Conservation (phyloP, 2,888 invertebrate genomes). For the Erannis defoliaria region DNA sequence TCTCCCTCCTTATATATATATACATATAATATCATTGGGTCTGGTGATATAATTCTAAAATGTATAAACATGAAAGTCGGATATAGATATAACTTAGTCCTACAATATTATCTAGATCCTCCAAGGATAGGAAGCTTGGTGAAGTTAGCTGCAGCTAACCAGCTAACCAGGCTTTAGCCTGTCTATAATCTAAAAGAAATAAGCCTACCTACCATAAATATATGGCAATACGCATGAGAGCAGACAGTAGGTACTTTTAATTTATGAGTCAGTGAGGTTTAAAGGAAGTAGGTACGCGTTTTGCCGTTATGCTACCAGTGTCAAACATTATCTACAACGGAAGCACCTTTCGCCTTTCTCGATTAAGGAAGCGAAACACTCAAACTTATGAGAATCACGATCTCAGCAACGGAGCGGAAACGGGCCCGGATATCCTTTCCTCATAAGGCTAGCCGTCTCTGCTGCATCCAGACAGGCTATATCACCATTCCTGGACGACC, state of each 20-base stretch:
- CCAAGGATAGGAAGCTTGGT: too few species aligned
- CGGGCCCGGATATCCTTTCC: slow-evolving; percentile 79
- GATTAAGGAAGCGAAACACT: slow-evolving; percentile 57
- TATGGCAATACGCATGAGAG: too few species aligned
- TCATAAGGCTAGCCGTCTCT: slow-evolving; percentile 76
- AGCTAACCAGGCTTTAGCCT: too few species aligned
- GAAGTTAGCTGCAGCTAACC: too few species aligned
- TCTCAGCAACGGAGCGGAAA: slow-evolving; percentile 65
- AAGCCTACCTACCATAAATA: too few species aligned
- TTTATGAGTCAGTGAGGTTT: not conserved
- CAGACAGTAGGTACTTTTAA: not conserved
- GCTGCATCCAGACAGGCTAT: slow-evolving; percentile 77
- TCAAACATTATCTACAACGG: slow-evolving; percentile 37
- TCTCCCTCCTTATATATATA: too few species aligned
- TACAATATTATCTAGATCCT: too few species aligned
- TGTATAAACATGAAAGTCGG: too few species aligned
- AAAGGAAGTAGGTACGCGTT: slow-evolving; percentile 19
- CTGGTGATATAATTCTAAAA: too few species aligned
- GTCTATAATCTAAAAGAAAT: not conserved
- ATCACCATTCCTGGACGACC: slow-evolving; percentile 62
- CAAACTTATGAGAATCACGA: slow-evolving; percentile 63
- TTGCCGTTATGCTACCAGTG: slow-evolving; percentile 29
- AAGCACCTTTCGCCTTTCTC: slow-evolving; percentile 51
- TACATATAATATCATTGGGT: too few species aligned
- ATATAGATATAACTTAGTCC: too few species aligned